Evolutionary conservation across 2,888 invertebrate genomes (phyloP), one percentile per base, ranked within the genome.

Genomic region (Xanthostigma xanthostigma): DNA sequence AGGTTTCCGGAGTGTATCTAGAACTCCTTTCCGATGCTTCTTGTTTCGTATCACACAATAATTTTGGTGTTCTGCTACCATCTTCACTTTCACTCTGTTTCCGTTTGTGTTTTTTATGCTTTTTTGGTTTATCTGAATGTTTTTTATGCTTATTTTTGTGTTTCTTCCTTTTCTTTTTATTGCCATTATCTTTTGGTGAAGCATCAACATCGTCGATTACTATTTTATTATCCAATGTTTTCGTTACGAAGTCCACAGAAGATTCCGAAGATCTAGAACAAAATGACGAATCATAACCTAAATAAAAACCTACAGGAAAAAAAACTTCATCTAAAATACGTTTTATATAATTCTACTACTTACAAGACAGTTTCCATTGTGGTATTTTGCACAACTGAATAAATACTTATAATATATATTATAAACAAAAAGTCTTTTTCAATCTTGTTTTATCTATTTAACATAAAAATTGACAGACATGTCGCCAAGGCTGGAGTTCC

Each of bases 161-260:
- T 48, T 72, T 70, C 56, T 77, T 75, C 60, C 81, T 83, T 64
- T 85, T 86, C 62, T 81, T 82, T 57, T 79, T 66, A 35, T 45
- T 47, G 13, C 50, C 49, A 43, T 50, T 49, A 42, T 48, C 49
- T 12, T 41, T 44, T n/a, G 41, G 34, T 8, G 51, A 40, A 17
- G 36, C 41, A 13, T 40, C 17, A 13, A 12, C 36, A 14, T 34
- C 14, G 3, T 48, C 43, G n/a, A 17, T 41, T 44, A 46, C 42
- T 13, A 41, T 34, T 9, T 12, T 36, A 35, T 41, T 46, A 37
- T 48, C 48, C 27, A 27, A 27, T 6, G 27, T 27, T 27, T 27
- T 27, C 37, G 36, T 12, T 36, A 48, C 17, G 27, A 48, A 35
- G 36, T 48, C 48, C 11, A 48, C 13, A n/a, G 48, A 48, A 11